Evolutionary conservation across 2,797 vertebrate genomes (phyloP), one percentile per base, ranked within the genome.

Genomic region (Malacoctenus gilli): DNA sequence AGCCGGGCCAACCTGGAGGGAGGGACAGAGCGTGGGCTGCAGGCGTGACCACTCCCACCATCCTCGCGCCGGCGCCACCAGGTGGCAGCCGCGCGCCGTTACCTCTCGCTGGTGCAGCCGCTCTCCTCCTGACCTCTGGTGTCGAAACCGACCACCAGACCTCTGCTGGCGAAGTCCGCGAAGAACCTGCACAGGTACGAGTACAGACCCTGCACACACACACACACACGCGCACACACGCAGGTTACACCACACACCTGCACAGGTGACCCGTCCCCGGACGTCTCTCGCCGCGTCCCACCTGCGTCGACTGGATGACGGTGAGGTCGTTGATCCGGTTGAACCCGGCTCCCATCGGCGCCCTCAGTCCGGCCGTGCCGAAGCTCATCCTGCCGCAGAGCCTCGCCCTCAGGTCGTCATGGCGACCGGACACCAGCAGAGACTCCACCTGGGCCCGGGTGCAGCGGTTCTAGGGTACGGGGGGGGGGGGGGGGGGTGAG

Each of bases 241-340:
- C n/a, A n/a, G n/a, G n/a, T n/a, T n/a, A n/a, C n/a, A n/a, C n/a
- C n/a, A n/a, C 23, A 8, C 23, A 25, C 95, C 93, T 98, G 96
- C 0, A n/a, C n/a, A n/a, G n/a, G n/a, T n/a, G n/a, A n/a, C n/a
- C n/a, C n/a, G n/a, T n/a, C n/a, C n/a, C n/a, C n/a, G n/a, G n/a
- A n/a, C n/a, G n/a, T n/a, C n/a, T n/a, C n/a, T n/a, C n/a, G 36
- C 9, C 9, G 11, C 16, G 5, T 18, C 30, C 9, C 10, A 32
- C 95, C 93, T 98, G 96, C 0, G 95, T 96, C 30, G 95, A 93
- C 61, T 98, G 96, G 85, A 99, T 98, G 46, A 98, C 64, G 0
- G 96, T 99, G 18, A 99, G 93, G 62, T 99, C 96, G 1, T 98
- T 99, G 60, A 98, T 96, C 62, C 93, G 92, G 83, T 91, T 94